Evolutionary conservation across 2,113 vertebrate species (phyloP).

Genomic region (Phalacrocorax brasilianus): DNA sequence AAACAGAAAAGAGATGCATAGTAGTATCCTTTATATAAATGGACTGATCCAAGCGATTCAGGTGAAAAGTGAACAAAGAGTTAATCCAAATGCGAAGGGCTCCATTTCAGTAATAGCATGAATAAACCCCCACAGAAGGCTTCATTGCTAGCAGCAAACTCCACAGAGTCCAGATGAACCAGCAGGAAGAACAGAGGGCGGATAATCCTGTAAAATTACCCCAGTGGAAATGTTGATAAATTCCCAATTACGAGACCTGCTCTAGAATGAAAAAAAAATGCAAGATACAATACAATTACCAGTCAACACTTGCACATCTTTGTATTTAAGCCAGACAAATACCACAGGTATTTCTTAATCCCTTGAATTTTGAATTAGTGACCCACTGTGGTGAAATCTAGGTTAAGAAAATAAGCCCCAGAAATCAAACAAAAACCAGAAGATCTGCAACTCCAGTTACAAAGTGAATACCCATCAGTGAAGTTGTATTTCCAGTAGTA

Average conservation of each 20-base stretch:
- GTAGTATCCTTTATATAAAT: constrained; percentile 31
- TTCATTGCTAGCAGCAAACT: constrained; percentile 67
- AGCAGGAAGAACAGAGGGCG: constrained; percentile 66
- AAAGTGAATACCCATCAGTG: background rate
- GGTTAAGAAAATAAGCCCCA: constrained; percentile 3
- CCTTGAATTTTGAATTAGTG: constrained; percentile 24
- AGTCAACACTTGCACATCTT: constrained; percentile 58
- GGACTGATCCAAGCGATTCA: constrained; percentile 5
- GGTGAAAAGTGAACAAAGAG: constrained; percentile 55
- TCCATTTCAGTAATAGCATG: constrained; percentile 61
- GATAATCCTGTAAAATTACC: constrained; percentile 74
- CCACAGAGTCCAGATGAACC: constrained; percentile 66
- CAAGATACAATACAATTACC: constrained; percentile 59
- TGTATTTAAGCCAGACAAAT: constrained; percentile 41
- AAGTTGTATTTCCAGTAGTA: background rate
- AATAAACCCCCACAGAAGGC: constrained; percentile 67
- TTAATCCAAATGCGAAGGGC: constrained; percentile 55
- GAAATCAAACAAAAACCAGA: background rate
- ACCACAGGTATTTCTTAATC: constrained; percentile 61
- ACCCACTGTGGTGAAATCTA: background rate
- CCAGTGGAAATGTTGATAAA: constrained; percentile 69
- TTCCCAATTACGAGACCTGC: constrained; percentile 68
- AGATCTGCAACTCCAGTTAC: background rate
- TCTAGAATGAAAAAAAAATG: constrained; percentile 54
- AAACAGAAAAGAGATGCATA: constrained; percentile 9